Percentiles rank a stretch among this genome's conserved stretches.
phyloP scores from a whole-genome alignment of 2,113 vertebrate species.

The Leiothrix lutea region DNA sequence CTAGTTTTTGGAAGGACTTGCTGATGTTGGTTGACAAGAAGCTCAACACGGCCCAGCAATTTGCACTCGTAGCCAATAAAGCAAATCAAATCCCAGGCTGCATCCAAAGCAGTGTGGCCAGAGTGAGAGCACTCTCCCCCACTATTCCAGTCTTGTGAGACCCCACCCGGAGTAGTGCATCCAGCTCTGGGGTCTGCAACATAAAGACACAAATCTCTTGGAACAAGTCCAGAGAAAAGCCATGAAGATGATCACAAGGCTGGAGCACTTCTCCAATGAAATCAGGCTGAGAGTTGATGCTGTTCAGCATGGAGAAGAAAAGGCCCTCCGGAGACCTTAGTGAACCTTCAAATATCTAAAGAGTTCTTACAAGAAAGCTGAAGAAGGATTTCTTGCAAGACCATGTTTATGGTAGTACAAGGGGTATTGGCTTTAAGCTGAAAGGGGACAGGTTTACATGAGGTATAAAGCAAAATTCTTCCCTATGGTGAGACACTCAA shows the following conservation, averaged over 20 bases:
- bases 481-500: not conserved
- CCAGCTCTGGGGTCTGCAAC: not conserved
- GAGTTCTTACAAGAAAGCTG: not conserved
- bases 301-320: not conserved
- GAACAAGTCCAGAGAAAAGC: not conserved
- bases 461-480: not conserved
- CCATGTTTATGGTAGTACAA: not conserved
- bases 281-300: rapidly evolving
- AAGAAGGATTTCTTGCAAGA: not conserved
- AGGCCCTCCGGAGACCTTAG: not conserved
- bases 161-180: not conserved
- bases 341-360: not conserved
- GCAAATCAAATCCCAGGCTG: not conserved
- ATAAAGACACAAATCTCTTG: not conserved
- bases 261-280: not conserved
- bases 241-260: not conserved
- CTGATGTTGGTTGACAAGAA: not conserved
- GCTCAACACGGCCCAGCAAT: not conserved
- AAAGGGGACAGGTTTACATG: not conserved
- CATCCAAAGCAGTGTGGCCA: not conserved
- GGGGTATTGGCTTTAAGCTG: not conserved
- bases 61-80: not conserved
- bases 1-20: not conserved
- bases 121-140: not conserved
- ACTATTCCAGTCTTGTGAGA: not conserved